Conservation (phyloP, 1,140 invertebrate species). For the Adoxophyes honmai region DNA sequence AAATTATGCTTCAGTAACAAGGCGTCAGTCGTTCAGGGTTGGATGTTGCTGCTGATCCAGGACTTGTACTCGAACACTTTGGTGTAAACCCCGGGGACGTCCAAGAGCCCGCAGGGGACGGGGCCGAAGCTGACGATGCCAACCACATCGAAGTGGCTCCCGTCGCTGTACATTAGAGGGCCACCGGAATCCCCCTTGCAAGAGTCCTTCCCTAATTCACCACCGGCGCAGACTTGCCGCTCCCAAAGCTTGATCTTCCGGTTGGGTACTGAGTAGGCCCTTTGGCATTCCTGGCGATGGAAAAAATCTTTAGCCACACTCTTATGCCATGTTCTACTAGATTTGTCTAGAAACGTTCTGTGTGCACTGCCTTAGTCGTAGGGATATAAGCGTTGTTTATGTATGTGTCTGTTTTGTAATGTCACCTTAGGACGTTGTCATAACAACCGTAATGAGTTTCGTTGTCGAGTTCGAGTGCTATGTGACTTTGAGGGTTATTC, state of each 20-base stretch:
- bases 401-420: too few species aligned
- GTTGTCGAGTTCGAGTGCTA: too few species aligned
- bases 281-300: slow-evolving; percentile 75
- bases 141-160: slow-evolving; percentile 35
- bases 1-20: too few species aligned
- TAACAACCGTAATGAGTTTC: too few species aligned
- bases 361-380: too few species aligned
- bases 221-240: slow-evolving; percentile 58
- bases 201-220: slow-evolving; percentile 52
- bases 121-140: slow-evolving; percentile 82
- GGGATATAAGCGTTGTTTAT: too few species aligned
- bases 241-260: slow-evolving; percentile 49
- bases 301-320: slow-evolving; percentile 72
- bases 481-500: too few species aligned
- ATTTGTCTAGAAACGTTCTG: too few species aligned
- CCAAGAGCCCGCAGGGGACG: slow-evolving; percentile 73
- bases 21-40: too few species aligned
- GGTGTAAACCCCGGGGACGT: slow-evolving; percentile 80
- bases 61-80: slow-evolving; percentile 76
- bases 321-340: too few species aligned
- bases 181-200: slow-evolving; percentile 78
- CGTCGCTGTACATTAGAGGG: slow-evolving; percentile 76
- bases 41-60: slow-evolving; percentile 73
- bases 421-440: too few species aligned
- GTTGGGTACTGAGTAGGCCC: slow-evolving; percentile 51